Evolutionary conservation across 2,113 vertebrate species (phyloP).

Genomic region (Ondatra zibethicus): DNA sequence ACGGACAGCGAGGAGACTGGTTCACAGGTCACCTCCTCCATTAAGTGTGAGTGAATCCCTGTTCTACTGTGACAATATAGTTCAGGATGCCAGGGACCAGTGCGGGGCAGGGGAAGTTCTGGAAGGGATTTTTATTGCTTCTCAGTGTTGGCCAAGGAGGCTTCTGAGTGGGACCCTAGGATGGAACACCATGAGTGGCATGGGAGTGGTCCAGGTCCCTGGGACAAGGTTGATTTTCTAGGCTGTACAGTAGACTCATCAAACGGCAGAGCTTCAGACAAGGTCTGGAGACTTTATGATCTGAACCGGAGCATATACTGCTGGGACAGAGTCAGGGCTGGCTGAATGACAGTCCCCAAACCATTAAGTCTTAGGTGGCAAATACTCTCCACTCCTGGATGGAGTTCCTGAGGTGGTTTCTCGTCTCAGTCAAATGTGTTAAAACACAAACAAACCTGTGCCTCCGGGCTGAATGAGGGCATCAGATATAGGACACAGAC

Average conservation of each 20-base stretch:
- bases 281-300: not conserved
- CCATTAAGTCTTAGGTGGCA: not conserved
- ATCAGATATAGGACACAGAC: not conserved
- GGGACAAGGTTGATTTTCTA: not conserved
- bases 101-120: not conserved
- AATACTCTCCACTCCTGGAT: not conserved
- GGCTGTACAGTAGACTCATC: not conserved
- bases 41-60: not conserved
- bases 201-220: not conserved
- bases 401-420: not conserved
- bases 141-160: not conserved
- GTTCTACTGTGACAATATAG: not conserved
- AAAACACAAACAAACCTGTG: not conserved
- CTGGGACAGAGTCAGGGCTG: not conserved
- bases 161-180: not conserved
- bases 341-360: not conserved
- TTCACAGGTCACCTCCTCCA: not conserved
- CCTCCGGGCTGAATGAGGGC: not conserved
- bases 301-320: not conserved
- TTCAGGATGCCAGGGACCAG: not conserved
- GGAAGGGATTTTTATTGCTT: not conserved
- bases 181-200: not conserved
- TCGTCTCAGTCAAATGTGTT: constrained; percentile 20
- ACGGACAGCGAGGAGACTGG: not conserved
- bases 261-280: not conserved